These are phyloP conservation scores for Criorhina ranunculi DNA, from an alignment of 2,888 invertebrate species.

Conservation along the genomic window DNA sequence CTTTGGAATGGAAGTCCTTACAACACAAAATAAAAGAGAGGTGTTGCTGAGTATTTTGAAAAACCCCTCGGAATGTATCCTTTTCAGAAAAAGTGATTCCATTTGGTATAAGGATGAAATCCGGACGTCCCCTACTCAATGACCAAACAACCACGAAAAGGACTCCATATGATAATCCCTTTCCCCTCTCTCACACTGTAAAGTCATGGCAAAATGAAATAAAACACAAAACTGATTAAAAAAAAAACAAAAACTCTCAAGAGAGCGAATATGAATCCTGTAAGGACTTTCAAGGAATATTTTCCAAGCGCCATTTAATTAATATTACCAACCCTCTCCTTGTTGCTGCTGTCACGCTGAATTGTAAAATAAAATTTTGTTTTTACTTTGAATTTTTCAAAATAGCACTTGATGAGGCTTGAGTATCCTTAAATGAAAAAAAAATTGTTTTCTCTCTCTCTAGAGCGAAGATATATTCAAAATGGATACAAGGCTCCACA, in stretches of 20 bases:
- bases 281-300: slow-evolving; percentile 35
- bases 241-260: no score
- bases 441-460: neutral
- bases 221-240: slow-evolving; percentile 56
- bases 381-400: slow-evolving; percentile 42
- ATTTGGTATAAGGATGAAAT: no score
- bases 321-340: slow-evolving; percentile 32
- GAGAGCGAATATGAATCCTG: neutral
- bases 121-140: no score
- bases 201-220: slow-evolving; percentile 24
- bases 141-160: no score
- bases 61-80: no score
- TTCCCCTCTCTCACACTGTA: neutral
- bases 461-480: slow-evolving; percentile 28
- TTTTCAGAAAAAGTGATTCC: no score
- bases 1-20: no score
- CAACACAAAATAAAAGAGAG: no score
- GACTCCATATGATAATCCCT: no score
- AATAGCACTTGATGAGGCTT: slow-evolving; percentile 61
- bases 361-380: slow-evolving; percentile 45
- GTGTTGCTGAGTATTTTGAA: no score
- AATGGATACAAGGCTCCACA: slow-evolving; percentile 38
- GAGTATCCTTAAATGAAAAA: slow-evolving; percentile 57
- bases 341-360: neutral
- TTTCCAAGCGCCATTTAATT: slow-evolving; percentile 63